phyloP scores from a whole-genome alignment of 2,113 vertebrate genomes.

The Nothobranchius kuhntae region DNA sequence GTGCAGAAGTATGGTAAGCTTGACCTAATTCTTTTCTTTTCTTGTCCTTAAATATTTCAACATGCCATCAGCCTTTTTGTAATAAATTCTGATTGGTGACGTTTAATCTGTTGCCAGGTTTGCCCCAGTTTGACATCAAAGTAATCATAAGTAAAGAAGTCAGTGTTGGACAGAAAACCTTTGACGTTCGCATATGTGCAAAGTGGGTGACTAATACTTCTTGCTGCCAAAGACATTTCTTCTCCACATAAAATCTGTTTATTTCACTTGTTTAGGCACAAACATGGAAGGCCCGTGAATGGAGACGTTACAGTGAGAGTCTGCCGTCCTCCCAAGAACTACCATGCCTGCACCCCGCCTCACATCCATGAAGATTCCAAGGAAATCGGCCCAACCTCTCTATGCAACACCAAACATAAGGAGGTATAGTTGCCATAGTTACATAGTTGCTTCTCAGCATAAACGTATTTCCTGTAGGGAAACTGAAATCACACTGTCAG shows the following conservation, averaged over 20 bases:
- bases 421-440: constrained; percentile 37
- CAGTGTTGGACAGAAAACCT: constrained; percentile 34
- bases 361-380: neutral
- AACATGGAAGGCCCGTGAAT: constrained; percentile 69
- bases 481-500: no score
- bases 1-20: constrained; percentile 74
- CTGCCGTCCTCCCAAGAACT: constrained; percentile 36
- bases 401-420: constrained; percentile 45
- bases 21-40: neutral
- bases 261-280: constrained; percentile 58
- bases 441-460: neutral
- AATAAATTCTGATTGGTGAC: constrained; percentile 2
- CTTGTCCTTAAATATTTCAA: neutral
- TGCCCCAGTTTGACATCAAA: constrained; percentile 72
- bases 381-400: neutral
- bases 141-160: constrained; percentile 26
- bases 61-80: neutral
- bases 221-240: no score
- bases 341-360: fast-evolving
- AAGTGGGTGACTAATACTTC: constrained; percentile 51
- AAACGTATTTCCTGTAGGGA: no score
- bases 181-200: constrained; percentile 57
- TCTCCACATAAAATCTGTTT: no score
- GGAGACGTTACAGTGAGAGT: constrained; percentile 36
- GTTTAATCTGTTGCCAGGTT: constrained; percentile 51